Percentiles rank a stretch among this genome's conserved stretches.
These are phyloP conservation scores for Nemotelus pantherinus DNA, from an alignment of 2,888 invertebrate genomes.

Conservation along the genomic window DNA sequence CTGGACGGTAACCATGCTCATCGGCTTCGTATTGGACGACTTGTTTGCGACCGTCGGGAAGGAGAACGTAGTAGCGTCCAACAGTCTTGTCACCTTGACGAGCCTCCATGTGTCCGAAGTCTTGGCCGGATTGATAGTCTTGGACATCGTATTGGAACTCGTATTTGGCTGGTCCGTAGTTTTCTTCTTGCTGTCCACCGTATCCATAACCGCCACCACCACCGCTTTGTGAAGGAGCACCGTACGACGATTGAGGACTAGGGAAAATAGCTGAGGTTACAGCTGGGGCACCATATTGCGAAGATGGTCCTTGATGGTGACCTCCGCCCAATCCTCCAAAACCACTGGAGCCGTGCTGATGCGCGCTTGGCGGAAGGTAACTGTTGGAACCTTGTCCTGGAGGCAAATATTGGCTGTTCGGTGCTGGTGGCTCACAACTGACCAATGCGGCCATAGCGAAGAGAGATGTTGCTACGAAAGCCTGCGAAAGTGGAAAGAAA, in stretches of 20 bases:
- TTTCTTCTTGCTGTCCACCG: conserved; percentile 61
- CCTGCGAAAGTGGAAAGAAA: conserved; percentile 53
- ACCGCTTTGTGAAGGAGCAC: conserved; percentile 58
- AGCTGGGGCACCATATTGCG: conserved; percentile 67
- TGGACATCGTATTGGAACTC: conserved; percentile 75
- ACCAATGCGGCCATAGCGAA: conserved; percentile 58
- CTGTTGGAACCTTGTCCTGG: conserved; percentile 54
- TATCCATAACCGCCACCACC: conserved; percentile 60
- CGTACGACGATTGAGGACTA: conserved; percentile 55
- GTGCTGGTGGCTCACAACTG: conserved; percentile 62
- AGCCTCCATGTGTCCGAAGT: conserved; percentile 74
- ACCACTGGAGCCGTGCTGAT: conserved; percentile 32
- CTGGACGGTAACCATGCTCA: conserved; percentile 74
- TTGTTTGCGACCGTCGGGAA: conserved; percentile 77
- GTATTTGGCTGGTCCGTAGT: conserved; percentile 75
- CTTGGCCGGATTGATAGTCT: conserved; percentile 72
- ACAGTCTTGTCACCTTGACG: conserved; percentile 72
- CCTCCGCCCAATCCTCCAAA: conserved; percentile 59
- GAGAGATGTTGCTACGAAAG: conserved; percentile 54
- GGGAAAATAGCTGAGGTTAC: conserved; percentile 66
- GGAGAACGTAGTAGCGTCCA: conserved; percentile 72
- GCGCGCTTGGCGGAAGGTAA: conserved; percentile 63
- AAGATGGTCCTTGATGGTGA: conserved; percentile 55
- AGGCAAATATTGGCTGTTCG: conserved; percentile 55
- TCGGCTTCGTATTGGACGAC: conserved; percentile 78